These are phyloP conservation scores for Archilochus colubris DNA, from an alignment of 2,113 vertebrate genomes.

Conservation along the genomic window DNA sequence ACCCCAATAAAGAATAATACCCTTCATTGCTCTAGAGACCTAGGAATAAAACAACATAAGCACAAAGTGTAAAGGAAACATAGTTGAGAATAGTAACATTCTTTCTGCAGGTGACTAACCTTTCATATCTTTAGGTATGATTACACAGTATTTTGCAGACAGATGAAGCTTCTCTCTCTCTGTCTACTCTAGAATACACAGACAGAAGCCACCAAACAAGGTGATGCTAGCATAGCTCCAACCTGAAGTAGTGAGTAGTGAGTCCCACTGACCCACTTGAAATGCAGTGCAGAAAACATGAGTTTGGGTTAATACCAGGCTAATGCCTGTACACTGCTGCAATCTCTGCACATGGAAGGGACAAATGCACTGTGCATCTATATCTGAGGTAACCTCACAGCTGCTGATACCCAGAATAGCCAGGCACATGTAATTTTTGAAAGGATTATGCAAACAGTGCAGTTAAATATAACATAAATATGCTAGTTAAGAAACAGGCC, in stretches of 20 bases:
- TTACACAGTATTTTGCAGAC: background rate
- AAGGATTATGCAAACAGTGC: background rate
- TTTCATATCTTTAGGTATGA: background rate
- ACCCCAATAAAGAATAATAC: background rate
- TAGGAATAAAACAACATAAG: background rate
- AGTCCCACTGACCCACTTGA: background rate
- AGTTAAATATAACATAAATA: background rate
- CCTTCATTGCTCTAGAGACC: background rate
- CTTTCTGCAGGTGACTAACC: background rate
- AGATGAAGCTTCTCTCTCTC: background rate
- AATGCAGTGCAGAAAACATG: background rate
- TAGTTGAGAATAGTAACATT: background rate
- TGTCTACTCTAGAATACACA: background rate
- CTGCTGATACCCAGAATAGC: background rate
- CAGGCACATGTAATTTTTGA: background rate
- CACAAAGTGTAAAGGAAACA: background rate
- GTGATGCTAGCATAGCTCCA: background rate
- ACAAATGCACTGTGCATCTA: rapidly evolving
- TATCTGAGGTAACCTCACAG: background rate
- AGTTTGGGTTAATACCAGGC: background rate
- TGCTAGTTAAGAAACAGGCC: background rate
- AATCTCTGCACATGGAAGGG: background rate
- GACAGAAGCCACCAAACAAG: background rate
- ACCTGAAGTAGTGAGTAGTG: background rate
- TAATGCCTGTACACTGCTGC: background rate